Percentiles rank a stretch among this genome's conserved stretches.
Evolutionary conservation across 2,888 invertebrate genomes (phyloP).

Genomic region (Drosophila meridionalis): DNA sequence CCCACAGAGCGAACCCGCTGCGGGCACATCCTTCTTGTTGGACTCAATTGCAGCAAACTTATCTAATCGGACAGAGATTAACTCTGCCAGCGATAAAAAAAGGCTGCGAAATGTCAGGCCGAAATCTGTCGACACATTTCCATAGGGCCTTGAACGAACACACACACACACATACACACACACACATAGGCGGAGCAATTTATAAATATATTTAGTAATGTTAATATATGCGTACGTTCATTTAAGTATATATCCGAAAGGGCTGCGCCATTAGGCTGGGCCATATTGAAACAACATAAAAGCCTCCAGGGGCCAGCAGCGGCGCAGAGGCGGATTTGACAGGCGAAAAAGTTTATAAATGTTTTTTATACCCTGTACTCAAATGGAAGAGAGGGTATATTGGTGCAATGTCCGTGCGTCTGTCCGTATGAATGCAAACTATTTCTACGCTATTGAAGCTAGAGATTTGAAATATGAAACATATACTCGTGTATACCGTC

Average conservation of each 20-base stretch:
- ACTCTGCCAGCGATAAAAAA: slow-evolving; percentile 11
- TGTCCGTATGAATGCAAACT: too few species aligned
- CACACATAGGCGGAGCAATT: background rate
- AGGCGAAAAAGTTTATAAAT: slow-evolving; percentile 5
- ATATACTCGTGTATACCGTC: too few species aligned
- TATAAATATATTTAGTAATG: slow-evolving; percentile 7
- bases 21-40: background rate
- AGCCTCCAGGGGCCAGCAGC: background rate
- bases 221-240: slow-evolving; percentile 7
- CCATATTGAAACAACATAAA: slow-evolving; percentile 22
- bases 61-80: slow-evolving; percentile 15
- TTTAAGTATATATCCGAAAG: slow-evolving; percentile 15
- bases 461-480: too few species aligned
- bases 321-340: background rate
- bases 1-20: background rate
- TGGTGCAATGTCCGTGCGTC: too few species aligned
- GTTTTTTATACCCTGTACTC: background rate
- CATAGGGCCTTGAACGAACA: slow-evolving; percentile 20
- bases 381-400: too few species aligned
- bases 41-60: slow-evolving; percentile 7
- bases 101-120: background rate
- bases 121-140: slow-evolving; percentile 21
- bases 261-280: slow-evolving; percentile 39
- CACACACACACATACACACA: background rate
- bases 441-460: too few species aligned